Evolutionary conservation across 2,797 vertebrate genomes (phyloP).

Genomic region (Pteropus rufus): DNA sequence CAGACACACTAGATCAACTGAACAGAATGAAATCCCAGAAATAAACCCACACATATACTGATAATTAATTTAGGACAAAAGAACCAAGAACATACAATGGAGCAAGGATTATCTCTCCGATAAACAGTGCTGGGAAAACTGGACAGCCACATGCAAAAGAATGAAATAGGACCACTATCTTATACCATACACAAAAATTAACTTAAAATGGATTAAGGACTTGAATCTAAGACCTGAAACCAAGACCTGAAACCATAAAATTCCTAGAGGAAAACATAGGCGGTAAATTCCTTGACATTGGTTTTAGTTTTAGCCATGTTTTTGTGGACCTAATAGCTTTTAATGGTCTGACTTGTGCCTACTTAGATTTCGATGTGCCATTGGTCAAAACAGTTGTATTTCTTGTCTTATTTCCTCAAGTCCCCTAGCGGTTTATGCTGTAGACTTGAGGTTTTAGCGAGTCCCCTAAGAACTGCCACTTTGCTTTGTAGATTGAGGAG

Average conservation of each 20-base stretch:
- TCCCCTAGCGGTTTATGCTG: background rate
- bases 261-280: background rate
- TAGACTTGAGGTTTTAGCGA: background rate
- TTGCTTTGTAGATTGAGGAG: background rate
- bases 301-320: background rate
- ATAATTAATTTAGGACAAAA: background rate
- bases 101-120: background rate
- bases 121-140: background rate
- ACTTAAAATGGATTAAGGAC: background rate
- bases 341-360: background rate
- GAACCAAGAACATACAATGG: background rate
- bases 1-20: background rate
- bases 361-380: background rate
- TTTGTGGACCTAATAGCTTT: background rate
- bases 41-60: background rate
- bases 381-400: background rate
- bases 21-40: background rate
- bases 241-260: background rate
- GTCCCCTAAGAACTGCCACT: background rate
- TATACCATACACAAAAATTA: background rate
- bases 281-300: background rate
- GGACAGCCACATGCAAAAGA: background rate
- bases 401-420: background rate
- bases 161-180: background rate
- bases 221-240: background rate